phyloP scores from a whole-genome alignment of 2,888 invertebrate genomes.

The Stenoptilia bipunctidactyla region DNA sequence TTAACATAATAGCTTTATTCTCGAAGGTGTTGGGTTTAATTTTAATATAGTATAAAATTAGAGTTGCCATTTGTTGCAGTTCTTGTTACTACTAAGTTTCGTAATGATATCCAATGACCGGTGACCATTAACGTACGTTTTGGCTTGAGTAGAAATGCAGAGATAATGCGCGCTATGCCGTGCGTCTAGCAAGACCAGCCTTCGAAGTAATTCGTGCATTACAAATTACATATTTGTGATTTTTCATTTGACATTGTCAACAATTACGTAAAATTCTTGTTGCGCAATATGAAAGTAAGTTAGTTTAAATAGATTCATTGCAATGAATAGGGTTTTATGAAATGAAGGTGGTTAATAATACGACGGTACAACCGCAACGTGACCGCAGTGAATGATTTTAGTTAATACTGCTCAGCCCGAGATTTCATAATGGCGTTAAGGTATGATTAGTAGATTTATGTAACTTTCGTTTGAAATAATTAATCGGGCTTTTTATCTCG shows the following conservation, averaged over 20 bases:
- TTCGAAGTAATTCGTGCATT: neutral
- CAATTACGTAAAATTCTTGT: neutral
- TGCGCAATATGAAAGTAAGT: neutral
- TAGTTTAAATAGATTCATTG: neutral
- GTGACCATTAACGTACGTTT: neutral
- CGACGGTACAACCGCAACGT: neutral
- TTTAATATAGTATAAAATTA: neutral
- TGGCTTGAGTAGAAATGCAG: neutral
- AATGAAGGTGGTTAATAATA: neutral
- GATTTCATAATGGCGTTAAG: too few species aligned
- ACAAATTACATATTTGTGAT: slow-evolving; percentile 1
- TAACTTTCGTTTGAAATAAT: too few species aligned
- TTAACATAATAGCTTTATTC: too few species aligned
- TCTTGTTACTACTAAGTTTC: neutral
- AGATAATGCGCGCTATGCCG: neutral
- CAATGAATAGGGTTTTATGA: neutral
- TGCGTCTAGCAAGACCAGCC: neutral
- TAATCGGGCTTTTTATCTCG: too few species aligned
- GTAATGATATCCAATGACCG: neutral
- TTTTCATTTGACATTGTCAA: neutral
- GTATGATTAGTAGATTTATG: too few species aligned
- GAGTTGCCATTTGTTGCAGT: neutral
- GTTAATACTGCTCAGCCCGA: too few species aligned
- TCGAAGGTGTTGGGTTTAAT: too few species aligned
- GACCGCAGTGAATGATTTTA: neutral